Percentiles rank a stretch among this genome's conserved stretches.
phyloP scores from a whole-genome alignment of 2,888 invertebrate species.

The Elmis aenea region DNA sequence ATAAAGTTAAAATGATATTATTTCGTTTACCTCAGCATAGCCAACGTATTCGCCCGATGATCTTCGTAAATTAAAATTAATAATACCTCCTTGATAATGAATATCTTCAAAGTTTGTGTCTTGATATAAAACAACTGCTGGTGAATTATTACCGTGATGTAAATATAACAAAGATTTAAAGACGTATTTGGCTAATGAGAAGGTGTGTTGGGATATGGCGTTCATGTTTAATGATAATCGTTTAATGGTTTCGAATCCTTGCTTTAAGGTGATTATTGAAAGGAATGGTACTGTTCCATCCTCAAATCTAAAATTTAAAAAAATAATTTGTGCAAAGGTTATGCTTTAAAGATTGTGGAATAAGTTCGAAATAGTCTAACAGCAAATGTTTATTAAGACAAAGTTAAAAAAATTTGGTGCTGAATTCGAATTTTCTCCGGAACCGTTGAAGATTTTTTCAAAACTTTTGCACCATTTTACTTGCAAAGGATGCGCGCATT shows the following conservation, averaged over 20 bases:
- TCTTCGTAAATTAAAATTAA: slow-evolving; percentile 83
- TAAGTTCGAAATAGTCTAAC: slow-evolving; percentile 2
- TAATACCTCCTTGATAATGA: slow-evolving; percentile 72
- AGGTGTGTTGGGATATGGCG: slow-evolving; percentile 68
- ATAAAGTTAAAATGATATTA: not conserved
- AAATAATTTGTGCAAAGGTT: too few relatives aligned
- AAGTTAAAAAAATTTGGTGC: too few relatives aligned
- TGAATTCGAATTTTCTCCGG: too few relatives aligned
- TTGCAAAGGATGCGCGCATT: too few relatives aligned
- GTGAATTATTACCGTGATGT: slow-evolving; percentile 67
- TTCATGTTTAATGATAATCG: slow-evolving; percentile 61
- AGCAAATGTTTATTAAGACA: too few relatives aligned
- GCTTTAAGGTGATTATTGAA: slow-evolving; percentile 72
- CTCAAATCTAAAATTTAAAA: slow-evolving; percentile 67
- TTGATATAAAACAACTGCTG: slow-evolving; percentile 67
- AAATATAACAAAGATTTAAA: slow-evolving; percentile 58
- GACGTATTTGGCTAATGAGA: slow-evolving; percentile 68
- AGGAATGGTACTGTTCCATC: slow-evolving; percentile 90
- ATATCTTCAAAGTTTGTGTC: slow-evolving; percentile 62
- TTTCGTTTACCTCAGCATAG: slow-evolving; percentile 69
- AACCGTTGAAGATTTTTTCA: too few relatives aligned
- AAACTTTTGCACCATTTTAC: too few relatives aligned
- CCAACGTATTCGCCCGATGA: slow-evolving; percentile 77
- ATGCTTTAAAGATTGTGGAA: slow-evolving; percentile 1
- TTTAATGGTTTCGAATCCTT: slow-evolving; percentile 75